Evolutionary conservation across 2,113 vertebrate genomes (phyloP), one percentile per base, ranked within the genome.

Genomic region (Podarcis raffonei): DNA sequence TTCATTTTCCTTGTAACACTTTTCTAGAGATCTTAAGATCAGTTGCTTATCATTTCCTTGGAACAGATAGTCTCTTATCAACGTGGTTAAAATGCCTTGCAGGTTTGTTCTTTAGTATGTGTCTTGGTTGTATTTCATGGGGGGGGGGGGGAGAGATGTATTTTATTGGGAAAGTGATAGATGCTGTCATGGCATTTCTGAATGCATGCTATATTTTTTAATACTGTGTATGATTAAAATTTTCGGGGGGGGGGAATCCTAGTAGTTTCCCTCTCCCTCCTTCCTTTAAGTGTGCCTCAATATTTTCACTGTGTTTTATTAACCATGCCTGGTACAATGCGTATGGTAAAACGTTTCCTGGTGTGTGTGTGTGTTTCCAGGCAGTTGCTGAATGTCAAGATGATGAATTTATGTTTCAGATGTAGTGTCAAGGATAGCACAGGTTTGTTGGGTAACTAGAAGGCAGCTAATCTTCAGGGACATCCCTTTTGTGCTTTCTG

Each of bases 381-480:
- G 68, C 72, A 59, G 13, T 83, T 87, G 89, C 86, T 72, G 75
- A 62, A 62, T 93, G 71, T 90, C 87, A 89, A 27, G 81, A 86
- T 57, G 68, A 72, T 89, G 30, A 57, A 78, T 59, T 68, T 86
- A 77, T 88, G 15, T 86, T 32, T 25, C 62, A 81, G 89, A n/a
- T 48, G 22, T 9, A n/a, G 30, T 85, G 76, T 88, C 37, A 91
- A 65, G 85, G 69, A 66, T 48, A 69, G 77, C 86, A 35, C 81
- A 87, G 79, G 78, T 75, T 89, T 93, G 79, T 86, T 87, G 76
- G 85, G 86, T 94, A 89, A 59, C 25, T 85, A 72, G 83, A 68
- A 86, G 75, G 75, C 83, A 25, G 65, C 35, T 89, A 59, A 85
- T 91, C 85, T 91, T 66, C 65, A 37, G 79, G 79, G 84, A 90